Conservation (phyloP, 1,140 invertebrate species). For the Drosophila willistoni region DNA sequence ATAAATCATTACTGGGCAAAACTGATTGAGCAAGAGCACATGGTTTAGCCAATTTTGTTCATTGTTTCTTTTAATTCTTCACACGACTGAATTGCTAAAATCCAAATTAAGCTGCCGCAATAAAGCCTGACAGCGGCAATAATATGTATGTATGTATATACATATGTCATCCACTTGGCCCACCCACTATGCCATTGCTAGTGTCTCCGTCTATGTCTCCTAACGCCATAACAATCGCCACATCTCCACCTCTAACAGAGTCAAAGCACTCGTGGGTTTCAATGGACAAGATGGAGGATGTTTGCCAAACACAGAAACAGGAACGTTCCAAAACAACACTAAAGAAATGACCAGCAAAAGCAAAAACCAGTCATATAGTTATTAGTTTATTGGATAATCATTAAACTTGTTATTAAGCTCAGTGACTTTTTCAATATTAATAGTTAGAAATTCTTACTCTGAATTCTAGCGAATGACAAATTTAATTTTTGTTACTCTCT, state of each 20-base stretch:
- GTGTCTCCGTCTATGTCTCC: background rate
- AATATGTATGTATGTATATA: slow-evolving; percentile 23
- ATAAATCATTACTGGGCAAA: background rate
- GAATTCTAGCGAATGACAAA: too few relatives aligned
- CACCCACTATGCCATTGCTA: background rate
- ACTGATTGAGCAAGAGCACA: background rate
- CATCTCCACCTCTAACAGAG: slow-evolving; percentile 22
- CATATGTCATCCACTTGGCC: slow-evolving; percentile 2
- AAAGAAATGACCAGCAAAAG: slow-evolving; percentile 14
- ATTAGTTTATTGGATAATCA: too few relatives aligned
- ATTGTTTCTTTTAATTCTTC: slow-evolving; percentile 35
- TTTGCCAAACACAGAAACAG: background rate
- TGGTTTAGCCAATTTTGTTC: background rate
- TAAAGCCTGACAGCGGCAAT: slow-evolving; percentile 44
- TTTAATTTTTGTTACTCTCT: too few relatives aligned
- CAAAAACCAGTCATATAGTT: background rate
- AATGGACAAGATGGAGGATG: slow-evolving; percentile 30
- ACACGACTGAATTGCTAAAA: slow-evolving; percentile 46
- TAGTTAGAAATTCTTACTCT: too few relatives aligned
- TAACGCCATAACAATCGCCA: too few relatives aligned
- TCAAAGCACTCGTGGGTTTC: slow-evolving; percentile 35
- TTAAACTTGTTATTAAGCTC: too few relatives aligned
- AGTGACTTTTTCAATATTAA: too few relatives aligned
- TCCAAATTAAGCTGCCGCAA: slow-evolving; percentile 56
- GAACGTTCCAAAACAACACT: slow-evolving; percentile 7